phyloP scores from a whole-genome alignment of 2,888 invertebrate species.

The Azorinus chamasolen region DNA sequence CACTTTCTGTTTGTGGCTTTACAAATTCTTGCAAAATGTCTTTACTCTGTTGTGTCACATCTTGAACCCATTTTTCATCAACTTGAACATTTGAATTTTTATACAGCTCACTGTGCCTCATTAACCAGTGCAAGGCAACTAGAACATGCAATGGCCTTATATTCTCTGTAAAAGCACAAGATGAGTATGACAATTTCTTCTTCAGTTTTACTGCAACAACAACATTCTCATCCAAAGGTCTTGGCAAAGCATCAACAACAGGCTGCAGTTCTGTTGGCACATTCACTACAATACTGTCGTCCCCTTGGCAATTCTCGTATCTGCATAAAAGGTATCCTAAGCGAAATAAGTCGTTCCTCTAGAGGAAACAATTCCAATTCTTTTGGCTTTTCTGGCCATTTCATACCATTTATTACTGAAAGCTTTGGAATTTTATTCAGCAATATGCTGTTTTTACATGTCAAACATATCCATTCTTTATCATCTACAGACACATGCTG shows the following conservation, averaged over 20 bases:
- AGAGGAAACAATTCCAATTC: conserved; percentile 50
- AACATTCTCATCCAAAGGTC: conserved; percentile 38
- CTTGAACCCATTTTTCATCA: conserved; percentile 32
- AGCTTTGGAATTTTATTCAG: conserved; percentile 37
- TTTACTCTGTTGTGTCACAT: neutral
- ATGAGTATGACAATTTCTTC: conserved; percentile 39
- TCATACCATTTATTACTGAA: conserved; percentile 42
- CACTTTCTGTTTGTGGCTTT: neutral
- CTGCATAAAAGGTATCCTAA: conserved; percentile 45
- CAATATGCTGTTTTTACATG: conserved; percentile 35
- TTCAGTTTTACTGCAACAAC: conserved; percentile 62
- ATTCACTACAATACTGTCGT: conserved; percentile 56
- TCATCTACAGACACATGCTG: too few species aligned
- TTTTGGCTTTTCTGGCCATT: conserved; percentile 49
- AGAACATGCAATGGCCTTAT: conserved; percentile 37
- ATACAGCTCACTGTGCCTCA: conserved; percentile 14
- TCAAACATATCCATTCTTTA: conserved; percentile 3
- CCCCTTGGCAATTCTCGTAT: conserved; percentile 18
- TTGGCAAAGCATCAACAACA: conserved; percentile 5
- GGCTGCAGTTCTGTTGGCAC: conserved; percentile 63
- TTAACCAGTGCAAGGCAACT: conserved; percentile 11
- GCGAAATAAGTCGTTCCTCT: conserved; percentile 57
- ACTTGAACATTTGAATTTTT: conserved; percentile 37
- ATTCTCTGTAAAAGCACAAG: conserved; percentile 40
- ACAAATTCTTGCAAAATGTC: conserved; percentile 11